These are phyloP conservation scores for Engraulis encrasicolus DNA, from an alignment of 2,113 vertebrate species.

Conservation along the genomic window DNA sequence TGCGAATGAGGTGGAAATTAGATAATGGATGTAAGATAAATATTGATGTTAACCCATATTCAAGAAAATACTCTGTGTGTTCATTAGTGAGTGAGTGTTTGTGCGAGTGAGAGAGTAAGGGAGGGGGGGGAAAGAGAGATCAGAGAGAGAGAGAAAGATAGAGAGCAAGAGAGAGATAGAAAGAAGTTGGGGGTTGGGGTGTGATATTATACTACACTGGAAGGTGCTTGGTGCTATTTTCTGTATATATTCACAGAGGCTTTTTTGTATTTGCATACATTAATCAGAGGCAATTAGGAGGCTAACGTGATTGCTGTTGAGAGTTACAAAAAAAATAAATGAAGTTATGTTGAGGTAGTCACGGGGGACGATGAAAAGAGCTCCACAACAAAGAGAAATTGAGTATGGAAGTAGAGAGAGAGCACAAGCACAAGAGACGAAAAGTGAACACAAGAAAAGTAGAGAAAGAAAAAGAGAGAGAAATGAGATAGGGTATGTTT, in stretches of 20 bases:
- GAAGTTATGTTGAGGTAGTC: slow-evolving; percentile 41
- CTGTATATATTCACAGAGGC: slow-evolving; percentile 64
- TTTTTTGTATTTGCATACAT: slow-evolving; percentile 75
- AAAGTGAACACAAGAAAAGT: background rate
- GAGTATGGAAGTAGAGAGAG: no score
- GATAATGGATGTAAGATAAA: slow-evolving; percentile 79
- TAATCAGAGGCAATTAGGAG: slow-evolving; percentile 67
- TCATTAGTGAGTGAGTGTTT: background rate
- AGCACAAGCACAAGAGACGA: background rate
- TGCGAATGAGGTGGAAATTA: slow-evolving; percentile 85
- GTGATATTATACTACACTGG: no score
- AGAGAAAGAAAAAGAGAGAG: background rate
- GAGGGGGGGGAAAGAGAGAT: slow-evolving; percentile 11
- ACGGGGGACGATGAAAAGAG: no score
- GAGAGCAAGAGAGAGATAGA: background rate
- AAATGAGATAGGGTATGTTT: background rate
- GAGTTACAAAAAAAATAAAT: slow-evolving; percentile 58
- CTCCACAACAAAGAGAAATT: no score
- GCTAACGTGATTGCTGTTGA: slow-evolving; percentile 56
- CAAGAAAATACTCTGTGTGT: slow-evolving; percentile 41
- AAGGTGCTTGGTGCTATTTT: slow-evolving; percentile 46
- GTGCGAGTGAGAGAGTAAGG: background rate
- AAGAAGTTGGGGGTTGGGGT: background rate
- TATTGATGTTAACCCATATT: slow-evolving; percentile 75
- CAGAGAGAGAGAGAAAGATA: slow-evolving; percentile 1